Conservation (phyloP, 2,113 vertebrate species). For the Potamarius usumacintae region DNA sequence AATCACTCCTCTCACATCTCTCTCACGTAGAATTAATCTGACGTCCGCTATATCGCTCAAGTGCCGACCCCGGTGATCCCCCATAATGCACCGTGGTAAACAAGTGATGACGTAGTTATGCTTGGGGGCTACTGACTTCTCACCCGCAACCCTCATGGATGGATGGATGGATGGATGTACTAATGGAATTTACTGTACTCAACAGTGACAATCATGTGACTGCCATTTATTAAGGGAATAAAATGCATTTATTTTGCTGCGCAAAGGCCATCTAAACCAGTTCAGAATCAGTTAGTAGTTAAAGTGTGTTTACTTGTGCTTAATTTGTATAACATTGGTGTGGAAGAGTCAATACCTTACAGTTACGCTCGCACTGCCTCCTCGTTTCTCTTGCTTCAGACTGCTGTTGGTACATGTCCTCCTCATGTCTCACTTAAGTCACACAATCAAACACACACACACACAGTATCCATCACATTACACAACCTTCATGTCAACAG, state of each 20-base stretch:
- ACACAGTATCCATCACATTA: not conserved
- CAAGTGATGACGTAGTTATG: too few species aligned
- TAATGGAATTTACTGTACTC: not conserved
- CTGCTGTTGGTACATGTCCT: constrained; percentile 71
- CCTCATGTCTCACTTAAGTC: constrained; percentile 70
- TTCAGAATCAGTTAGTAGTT: not conserved
- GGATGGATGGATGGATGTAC: not conserved
- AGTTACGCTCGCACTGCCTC: constrained; percentile 68
- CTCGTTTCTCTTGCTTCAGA: constrained; percentile 71
- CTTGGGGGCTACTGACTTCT: too few species aligned
- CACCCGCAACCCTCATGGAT: too few species aligned
- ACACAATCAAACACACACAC: constrained; percentile 19
- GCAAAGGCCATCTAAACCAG: not conserved
- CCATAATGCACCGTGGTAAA: too few species aligned
- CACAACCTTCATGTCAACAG: not conserved
- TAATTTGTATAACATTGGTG: not conserved
- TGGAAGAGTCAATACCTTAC: constrained; percentile 61
- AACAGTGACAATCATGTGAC: not conserved
- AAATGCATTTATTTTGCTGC: not conserved
- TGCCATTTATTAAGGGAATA: not conserved
- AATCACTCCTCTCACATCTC: too few species aligned
- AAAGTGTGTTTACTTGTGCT: not conserved
- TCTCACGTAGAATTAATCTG: too few species aligned
- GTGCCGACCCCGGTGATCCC: too few species aligned
- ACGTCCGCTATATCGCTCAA: too few species aligned